Evolutionary conservation across 2,888 invertebrate genomes (phyloP), one percentile per base, ranked within the genome.

Genomic region (Dolichomitus sp.): DNA sequence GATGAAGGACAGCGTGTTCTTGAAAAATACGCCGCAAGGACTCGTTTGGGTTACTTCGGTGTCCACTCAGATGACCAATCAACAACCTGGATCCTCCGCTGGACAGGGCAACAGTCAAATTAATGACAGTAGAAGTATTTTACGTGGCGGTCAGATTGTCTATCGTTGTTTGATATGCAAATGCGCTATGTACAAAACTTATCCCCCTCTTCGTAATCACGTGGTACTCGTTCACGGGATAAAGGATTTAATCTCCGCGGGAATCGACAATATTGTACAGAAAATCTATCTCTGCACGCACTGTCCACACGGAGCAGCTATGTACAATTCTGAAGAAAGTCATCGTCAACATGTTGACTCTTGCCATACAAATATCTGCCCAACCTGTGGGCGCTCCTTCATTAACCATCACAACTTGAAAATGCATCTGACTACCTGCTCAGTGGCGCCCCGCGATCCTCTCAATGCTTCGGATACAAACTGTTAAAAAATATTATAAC

Each of bases 1-100:
- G 4, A 27, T 23, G 4, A 14, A 40, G 27, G 30, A 11, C 61
- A 72, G 72, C 12, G 3, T 27, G 17, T 61, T 68, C 17, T 19
- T 68, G n/a, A 81, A 73, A 12, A n/a, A 77, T n/a, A 73, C 81
- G 9, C 73, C 76, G 0, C 66, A 73, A 9, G 76, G 81, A 11
- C 23, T 72, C 5, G 52, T 81, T 6, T 33, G 57, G 40, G 70
- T 72, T 42, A 48, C 73, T 4, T 57, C 70, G 9, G 1, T 65
- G 11, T 69, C 33, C 90, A 92, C 19, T 77, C 37, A 37, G 37
- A 80, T 17, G 94, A 94, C 54, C 93, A 96, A 5, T 12, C 65
- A 80, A 96, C 96, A 4, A 95, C 95, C 30, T 96, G 96, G 87
- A 95, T 95, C 83, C 91, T 96, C 50, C 96, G 95, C 87, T 91